These are phyloP conservation scores for Lasius fuliginosus DNA, from an alignment of 2,888 invertebrate species.

Conservation along the genomic window DNA sequence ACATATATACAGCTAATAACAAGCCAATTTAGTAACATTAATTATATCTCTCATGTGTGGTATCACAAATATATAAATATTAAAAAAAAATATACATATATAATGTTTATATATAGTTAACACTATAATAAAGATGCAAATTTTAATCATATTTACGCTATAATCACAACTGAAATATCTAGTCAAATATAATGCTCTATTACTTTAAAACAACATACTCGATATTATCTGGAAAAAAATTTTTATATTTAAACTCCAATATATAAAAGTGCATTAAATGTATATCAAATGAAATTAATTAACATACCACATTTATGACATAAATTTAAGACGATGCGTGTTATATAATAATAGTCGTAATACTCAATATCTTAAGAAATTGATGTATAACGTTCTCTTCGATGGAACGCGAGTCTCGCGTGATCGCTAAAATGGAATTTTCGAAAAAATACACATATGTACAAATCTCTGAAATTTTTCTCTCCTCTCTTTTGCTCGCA, in stretches of 20 bases:
- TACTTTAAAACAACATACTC: not conserved
- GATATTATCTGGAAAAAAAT: not conserved
- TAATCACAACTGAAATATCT: not conserved
- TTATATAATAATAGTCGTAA: not conserved
- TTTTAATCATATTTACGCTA: not conserved
- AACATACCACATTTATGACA: not conserved
- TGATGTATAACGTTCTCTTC: not conserved
- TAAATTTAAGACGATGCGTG: not conserved
- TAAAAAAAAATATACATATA: not conserved
- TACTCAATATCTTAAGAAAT: not conserved
- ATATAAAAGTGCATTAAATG: not conserved
- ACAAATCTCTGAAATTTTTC: not conserved
- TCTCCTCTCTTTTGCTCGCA: constrained; percentile 62
- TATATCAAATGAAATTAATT: not conserved
- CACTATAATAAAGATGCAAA: not conserved
- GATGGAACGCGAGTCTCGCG: not conserved
- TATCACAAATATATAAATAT: not conserved
- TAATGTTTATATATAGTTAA: not conserved
- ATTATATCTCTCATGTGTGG: not conserved
- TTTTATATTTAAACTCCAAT: not conserved
- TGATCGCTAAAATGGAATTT: not conserved
- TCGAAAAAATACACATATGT: not conserved
- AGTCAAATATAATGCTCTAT: not conserved
- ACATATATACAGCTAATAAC: not conserved
- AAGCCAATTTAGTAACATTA: not conserved